Evolutionary conservation across 2,797 vertebrate genomes (phyloP).

Genomic region (Sternarchorhynchus goeldii): DNA sequence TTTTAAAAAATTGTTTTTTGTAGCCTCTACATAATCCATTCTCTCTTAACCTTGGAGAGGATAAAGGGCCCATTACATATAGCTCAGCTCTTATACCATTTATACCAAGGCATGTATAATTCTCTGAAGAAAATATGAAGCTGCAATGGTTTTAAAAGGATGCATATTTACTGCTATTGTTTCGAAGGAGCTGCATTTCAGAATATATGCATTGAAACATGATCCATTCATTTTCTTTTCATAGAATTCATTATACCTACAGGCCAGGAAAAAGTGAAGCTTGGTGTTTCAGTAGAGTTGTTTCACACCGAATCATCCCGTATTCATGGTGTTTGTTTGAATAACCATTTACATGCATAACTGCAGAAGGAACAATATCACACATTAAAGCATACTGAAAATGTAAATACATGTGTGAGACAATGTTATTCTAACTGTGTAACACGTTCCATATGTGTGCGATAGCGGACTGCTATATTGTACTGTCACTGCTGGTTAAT

Average conservation of each 20-base stretch:
- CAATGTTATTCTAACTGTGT: slow-evolving; percentile 57
- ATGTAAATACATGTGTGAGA: slow-evolving; percentile 60
- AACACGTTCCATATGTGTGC: slow-evolving; percentile 67
- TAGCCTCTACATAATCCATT: slow-evolving; percentile 15
- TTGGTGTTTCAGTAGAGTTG: slow-evolving; percentile 3
- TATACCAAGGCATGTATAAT: slow-evolving; percentile 19
- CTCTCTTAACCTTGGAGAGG: slow-evolving; percentile 33
- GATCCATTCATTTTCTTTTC: slow-evolving; percentile 13
- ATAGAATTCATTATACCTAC: neutral
- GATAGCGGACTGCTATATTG: slow-evolving; percentile 54
- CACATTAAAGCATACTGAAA: slow-evolving; percentile 38
- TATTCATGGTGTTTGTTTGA: slow-evolving; percentile 27
- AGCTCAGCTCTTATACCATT: slow-evolving; percentile 35
- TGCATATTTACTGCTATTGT: neutral
- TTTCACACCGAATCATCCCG: slow-evolving; percentile 13
- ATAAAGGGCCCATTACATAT: slow-evolving; percentile 44
- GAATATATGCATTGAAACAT: slow-evolving; percentile 32
- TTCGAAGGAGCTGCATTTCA: slow-evolving; percentile 4
- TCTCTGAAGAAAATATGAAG: slow-evolving; percentile 21
- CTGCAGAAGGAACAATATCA: slow-evolving; percentile 6
- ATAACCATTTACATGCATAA: slow-evolving; percentile 25
- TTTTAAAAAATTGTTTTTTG: slow-evolving; percentile 43
- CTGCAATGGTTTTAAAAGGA: slow-evolving; percentile 29
- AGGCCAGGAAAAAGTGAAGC: slow-evolving; percentile 21
- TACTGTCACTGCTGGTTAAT: slow-evolving; percentile 69